A percentile compares a stretch with the other conserved stretches of the same genome.
Evolutionary conservation across 2,797 vertebrate genomes (phyloP).

Genomic region (Todus mexicanus): DNA sequence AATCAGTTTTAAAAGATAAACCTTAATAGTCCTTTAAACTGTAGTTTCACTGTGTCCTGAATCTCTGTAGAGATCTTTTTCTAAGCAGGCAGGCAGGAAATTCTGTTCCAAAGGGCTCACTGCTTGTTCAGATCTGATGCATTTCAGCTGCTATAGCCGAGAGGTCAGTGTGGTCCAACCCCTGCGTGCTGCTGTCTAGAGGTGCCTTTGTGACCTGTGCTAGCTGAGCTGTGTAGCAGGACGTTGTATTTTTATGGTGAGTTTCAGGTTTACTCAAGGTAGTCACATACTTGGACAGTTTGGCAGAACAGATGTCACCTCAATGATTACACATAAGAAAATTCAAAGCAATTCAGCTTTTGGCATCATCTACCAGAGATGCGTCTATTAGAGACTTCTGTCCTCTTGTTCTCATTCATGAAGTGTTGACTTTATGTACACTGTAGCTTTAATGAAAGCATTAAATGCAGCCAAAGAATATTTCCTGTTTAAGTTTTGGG

Average conservation of each 20-base stretch:
- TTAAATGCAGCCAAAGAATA: not conserved
- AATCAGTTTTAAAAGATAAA: not conserved
- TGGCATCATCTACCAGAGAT: not conserved
- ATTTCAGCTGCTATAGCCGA: not conserved
- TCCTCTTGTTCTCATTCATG: not conserved
- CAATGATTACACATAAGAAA: not conserved
- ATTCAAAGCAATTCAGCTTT: not conserved
- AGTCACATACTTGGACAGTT: not conserved
- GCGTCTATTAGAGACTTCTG: not conserved
- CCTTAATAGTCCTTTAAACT: not conserved
- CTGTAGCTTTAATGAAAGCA: not conserved
- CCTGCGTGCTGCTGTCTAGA: rapidly evolving
- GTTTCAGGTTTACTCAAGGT: not conserved
- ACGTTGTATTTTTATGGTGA: rapidly evolving
- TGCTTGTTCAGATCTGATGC: not conserved
- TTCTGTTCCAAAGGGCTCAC: not conserved
- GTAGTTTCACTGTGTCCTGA: not conserved
- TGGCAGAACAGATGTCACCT: not conserved
- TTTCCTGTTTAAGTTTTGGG: not conserved
- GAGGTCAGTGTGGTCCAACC: not conserved
- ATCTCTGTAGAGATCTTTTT: not conserved
- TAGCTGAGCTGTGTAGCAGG: not conserved
- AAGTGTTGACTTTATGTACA: not conserved
- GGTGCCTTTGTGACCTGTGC: rapidly evolving
- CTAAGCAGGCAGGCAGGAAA: not conserved